Conservation (phyloP, 2,888 invertebrate species). For the Lottia gigantea region DNA sequence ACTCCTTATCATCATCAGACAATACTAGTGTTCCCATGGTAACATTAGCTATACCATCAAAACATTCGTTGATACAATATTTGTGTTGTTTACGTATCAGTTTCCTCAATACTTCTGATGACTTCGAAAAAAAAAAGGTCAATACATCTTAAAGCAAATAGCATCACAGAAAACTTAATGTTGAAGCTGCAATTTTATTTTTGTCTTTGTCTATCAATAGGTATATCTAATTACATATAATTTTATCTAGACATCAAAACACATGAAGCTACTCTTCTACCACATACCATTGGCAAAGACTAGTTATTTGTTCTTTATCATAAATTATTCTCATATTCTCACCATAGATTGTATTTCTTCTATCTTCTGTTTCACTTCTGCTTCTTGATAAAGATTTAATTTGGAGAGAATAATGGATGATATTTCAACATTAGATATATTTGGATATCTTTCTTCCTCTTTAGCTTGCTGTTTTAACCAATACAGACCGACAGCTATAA, state of each 20-base stretch:
- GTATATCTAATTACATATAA: too few species aligned
- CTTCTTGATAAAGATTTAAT: slow-evolving; percentile 55
- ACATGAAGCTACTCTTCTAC: too few species aligned
- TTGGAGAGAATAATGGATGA: slow-evolving; percentile 53
- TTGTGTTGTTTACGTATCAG: slow-evolving; percentile 35
- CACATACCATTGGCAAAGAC: too few species aligned
- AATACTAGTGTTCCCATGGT: slow-evolving; percentile 52
- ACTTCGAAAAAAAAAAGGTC: slow-evolving; percentile 28
- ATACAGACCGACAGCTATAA: slow-evolving; percentile 45
- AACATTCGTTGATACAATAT: slow-evolving; percentile 41
- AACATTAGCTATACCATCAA: slow-evolving; percentile 56
- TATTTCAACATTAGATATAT: slow-evolving; percentile 40
- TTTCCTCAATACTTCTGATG: slow-evolving; percentile 31
- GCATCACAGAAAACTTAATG: too few species aligned
- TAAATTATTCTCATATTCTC: too few species aligned
- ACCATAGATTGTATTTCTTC: slow-evolving; percentile 44
- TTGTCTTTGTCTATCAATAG: too few species aligned
- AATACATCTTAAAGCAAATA: background rate
- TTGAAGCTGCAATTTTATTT: too few species aligned
- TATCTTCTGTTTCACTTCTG: slow-evolving; percentile 42
- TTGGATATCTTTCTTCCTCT: slow-evolving; percentile 32
- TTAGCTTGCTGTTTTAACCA: slow-evolving; percentile 39
- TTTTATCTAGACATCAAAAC: too few species aligned
- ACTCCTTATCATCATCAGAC: slow-evolving; percentile 44
- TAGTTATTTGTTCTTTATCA: too few species aligned